These are phyloP conservation scores for Tachystola acroxantha DNA, from an alignment of 2,888 invertebrate genomes.

Conservation along the genomic window DNA sequence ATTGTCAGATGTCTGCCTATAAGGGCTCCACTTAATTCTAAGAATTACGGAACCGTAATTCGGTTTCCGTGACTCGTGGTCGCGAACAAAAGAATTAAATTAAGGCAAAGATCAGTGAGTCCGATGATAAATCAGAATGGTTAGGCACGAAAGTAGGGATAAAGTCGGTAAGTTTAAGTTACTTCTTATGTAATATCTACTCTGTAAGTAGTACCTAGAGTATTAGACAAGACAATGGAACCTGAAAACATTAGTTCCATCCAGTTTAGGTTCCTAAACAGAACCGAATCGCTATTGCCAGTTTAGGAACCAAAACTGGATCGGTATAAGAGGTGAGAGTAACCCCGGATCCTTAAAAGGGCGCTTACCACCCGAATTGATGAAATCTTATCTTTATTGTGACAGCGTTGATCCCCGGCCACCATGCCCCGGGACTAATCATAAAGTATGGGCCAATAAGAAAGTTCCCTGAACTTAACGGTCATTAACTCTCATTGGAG, in stretches of 20 bases:
- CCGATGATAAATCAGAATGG: conserved; percentile 12
- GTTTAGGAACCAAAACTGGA: too few relatives aligned
- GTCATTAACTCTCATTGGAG: conserved; percentile 10
- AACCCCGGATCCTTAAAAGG: too few relatives aligned
- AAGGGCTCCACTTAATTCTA: too few relatives aligned
- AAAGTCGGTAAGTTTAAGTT: neutral
- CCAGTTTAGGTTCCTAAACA: too few relatives aligned
- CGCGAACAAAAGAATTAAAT: conserved; percentile 13
- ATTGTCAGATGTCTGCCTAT: too few relatives aligned
- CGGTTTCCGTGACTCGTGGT: too few relatives aligned
- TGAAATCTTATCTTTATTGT: conserved; percentile 14
- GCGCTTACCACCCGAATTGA: conserved; percentile 8
- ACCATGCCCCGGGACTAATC: conserved; percentile 4
- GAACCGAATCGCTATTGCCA: too few relatives aligned
- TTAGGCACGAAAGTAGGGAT: neutral
- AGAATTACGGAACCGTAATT: too few relatives aligned
- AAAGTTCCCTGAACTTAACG: conserved; percentile 5
- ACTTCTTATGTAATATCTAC: neutral
- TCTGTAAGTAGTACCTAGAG: too few relatives aligned
- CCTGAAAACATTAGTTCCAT: too few relatives aligned
- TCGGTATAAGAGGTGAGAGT: too few relatives aligned
- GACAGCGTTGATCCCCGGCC: conserved; percentile 6
- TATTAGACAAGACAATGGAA: too few relatives aligned
- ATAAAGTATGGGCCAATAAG: conserved; percentile 12
- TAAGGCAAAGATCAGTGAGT: conserved; percentile 16